Percentiles rank a stretch among this genome's conserved stretches.
phyloP scores from a whole-genome alignment of 2,113 vertebrate genomes.

The Clarias gariepinus region DNA sequence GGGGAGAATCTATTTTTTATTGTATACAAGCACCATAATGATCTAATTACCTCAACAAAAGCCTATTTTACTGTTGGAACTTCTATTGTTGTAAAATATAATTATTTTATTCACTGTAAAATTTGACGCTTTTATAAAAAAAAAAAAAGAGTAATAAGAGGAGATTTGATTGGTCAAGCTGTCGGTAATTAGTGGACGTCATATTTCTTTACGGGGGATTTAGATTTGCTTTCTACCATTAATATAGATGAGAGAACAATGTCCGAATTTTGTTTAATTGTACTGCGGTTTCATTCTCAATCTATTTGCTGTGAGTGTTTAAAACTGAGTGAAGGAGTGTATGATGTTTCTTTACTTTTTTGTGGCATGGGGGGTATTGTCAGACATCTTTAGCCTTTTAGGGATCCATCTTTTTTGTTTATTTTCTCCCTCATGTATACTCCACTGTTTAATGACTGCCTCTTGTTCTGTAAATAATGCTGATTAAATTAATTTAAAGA shows the following conservation, averaged over 20 bases:
- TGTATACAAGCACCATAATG: constrained; percentile 70
- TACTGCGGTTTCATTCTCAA: constrained; percentile 42
- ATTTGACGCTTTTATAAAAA: constrained; percentile 73
- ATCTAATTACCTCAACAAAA: constrained; percentile 80
- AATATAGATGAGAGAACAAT: constrained; percentile 32
- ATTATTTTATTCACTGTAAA: constrained; percentile 78
- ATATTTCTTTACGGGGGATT: constrained; percentile 55
- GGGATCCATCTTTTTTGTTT: constrained; percentile 56
- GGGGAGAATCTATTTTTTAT: constrained; percentile 70
- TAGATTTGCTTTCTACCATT: constrained; percentile 51
- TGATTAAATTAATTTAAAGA: constrained; percentile 83
- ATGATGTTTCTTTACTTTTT: constrained; percentile 9
- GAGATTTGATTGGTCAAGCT: constrained; percentile 60
- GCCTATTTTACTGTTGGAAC: constrained; percentile 78
- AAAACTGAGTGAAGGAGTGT: constrained; percentile 44
- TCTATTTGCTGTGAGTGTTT: constrained; percentile 33
- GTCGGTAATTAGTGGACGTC: constrained; percentile 63
- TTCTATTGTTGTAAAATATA: constrained; percentile 75
- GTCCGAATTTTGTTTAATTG: neutral
- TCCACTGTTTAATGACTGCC: constrained; percentile 64
- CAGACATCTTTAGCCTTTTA: constrained; percentile 52
- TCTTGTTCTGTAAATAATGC: constrained; percentile 77
- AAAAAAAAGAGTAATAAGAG: constrained; percentile 61
- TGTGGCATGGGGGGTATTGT: constrained; percentile 38
- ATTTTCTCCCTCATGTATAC: constrained; percentile 62